A percentile compares a stretch with the other conserved stretches of the same genome.
Evolutionary conservation across 37 sponge, comb jelly and placozoan genomes (phyloP).

Genomic region (Beroe forskalii): DNA sequence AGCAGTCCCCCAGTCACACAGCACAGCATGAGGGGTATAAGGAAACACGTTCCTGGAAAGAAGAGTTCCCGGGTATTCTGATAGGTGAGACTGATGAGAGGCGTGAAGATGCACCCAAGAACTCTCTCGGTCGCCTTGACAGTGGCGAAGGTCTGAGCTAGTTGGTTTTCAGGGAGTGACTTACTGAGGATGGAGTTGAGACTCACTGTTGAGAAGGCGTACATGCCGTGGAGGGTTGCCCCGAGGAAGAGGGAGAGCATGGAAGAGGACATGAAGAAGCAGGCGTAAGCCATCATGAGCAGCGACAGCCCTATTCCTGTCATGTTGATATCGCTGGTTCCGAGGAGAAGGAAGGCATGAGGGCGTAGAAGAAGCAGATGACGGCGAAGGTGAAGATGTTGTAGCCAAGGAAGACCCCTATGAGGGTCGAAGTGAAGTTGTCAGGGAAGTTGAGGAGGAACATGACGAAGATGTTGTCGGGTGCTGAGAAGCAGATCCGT

Average conservation of each 20-base stretch:
- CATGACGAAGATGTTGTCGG: conserved; percentile 19
- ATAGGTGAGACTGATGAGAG: background rate
- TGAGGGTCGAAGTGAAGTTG: conserved; percentile 6
- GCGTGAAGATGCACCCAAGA: background rate
- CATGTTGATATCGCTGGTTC: conserved; percentile 18
- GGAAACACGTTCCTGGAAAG: background rate
- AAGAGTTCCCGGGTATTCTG: background rate
- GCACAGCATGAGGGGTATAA: background rate
- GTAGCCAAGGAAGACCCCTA: conserved; percentile 32
- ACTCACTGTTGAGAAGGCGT: background rate
- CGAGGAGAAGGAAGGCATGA: background rate
- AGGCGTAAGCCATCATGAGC: background rate
- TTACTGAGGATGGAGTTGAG: conserved; percentile 56
- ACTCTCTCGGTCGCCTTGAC: background rate
- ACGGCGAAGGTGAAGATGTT: background rate
- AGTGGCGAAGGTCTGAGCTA: background rate
- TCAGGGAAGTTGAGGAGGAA: background rate
- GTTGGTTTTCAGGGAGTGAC: conserved; percentile 1
- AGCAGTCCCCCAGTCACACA: background rate
- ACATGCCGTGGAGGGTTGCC: conserved; percentile 38
- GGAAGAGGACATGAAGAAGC: background rate
- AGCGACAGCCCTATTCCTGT: background rate
- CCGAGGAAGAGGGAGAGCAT: conserved; percentile 2
- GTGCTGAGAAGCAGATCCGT: conserved; percentile 12
- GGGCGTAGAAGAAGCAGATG: conserved; percentile 4